Percentiles rank a stretch among this genome's conserved stretches.
Conservation (phyloP, 1,140 invertebrate species). For the Zophobas morio region DNA sequence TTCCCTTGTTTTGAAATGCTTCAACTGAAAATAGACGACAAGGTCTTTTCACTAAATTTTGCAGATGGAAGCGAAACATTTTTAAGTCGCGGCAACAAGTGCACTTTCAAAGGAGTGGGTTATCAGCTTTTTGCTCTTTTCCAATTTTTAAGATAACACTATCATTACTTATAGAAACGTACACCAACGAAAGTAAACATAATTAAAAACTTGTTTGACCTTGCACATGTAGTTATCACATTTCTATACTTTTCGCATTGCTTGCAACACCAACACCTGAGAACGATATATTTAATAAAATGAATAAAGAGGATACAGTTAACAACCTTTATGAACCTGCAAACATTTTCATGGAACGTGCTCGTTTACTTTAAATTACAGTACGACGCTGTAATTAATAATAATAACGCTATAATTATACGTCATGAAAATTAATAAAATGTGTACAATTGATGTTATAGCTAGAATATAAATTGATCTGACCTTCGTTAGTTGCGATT, state of each 20-base stretch:
- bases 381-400: too few relatives aligned
- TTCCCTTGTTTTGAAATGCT: slow-evolving; percentile 19
- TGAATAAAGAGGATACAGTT: too few relatives aligned
- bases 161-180: neutral
- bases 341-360: too few relatives aligned
- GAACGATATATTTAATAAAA: too few relatives aligned
- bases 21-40: slow-evolving; percentile 14
- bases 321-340: too few relatives aligned
- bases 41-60: slow-evolving; percentile 6
- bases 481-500: too few relatives aligned
- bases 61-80: slow-evolving; percentile 22
- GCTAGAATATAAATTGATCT: too few relatives aligned
- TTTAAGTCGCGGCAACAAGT: neutral
- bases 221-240: too few relatives aligned
- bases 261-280: neutral
- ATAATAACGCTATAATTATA: too few relatives aligned
- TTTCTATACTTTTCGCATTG: slow-evolving; percentile 12
- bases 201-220: slow-evolving; percentile 12
- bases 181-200: slow-evolving; percentile 30
- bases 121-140: slow-evolving; percentile 22
- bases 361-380: too few relatives aligned
- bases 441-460: too few relatives aligned
- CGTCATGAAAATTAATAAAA: too few relatives aligned
- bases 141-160: slow-evolving; percentile 22
- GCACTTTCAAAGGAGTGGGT: neutral